Conservation (phyloP, 2,888 invertebrate species). For the Campoletis raptor region DNA sequence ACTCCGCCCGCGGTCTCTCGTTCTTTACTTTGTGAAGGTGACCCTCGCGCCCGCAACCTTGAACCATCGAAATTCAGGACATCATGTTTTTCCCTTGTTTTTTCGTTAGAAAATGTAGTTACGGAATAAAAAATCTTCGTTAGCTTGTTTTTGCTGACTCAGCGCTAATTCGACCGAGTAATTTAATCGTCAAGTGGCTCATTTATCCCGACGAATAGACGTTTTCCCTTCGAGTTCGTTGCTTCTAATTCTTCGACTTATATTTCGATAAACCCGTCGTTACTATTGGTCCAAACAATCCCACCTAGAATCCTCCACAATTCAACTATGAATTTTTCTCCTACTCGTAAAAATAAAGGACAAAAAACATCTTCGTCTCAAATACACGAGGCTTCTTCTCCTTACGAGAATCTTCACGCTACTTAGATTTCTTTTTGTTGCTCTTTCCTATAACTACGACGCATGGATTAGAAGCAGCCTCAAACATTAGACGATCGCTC, state of each 20-base stretch:
- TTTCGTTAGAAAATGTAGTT: not conserved
- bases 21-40: not conserved
- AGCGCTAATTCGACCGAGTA: slow-evolving; percentile 36
- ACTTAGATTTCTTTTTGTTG: slow-evolving; percentile 15
- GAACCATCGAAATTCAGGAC: not conserved
- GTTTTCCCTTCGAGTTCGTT: slow-evolving; percentile 21
- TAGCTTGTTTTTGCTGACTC: slow-evolving; percentile 25
- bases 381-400: not conserved
- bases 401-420: slow-evolving; percentile 1
- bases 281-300: slow-evolving; percentile 10
- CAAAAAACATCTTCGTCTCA: not conserved
- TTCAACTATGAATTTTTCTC: slow-evolving; percentile 25
- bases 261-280: not conserved
- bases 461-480: not conserved
- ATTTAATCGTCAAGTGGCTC: slow-evolving; percentile 40
- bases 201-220: slow-evolving; percentile 16
- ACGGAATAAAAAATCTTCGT: not conserved
- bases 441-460: slow-evolving; percentile 19
- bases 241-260: slow-evolving; percentile 6
- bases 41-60: not conserved
- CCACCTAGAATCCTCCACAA: not conserved
- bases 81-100: not conserved
- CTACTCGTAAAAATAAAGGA: not conserved
- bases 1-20: not conserved
- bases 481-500: slow-evolving; percentile 14